Evolutionary conservation across 30 jellyfish, hydroid and myxozoan genomes (phyloP).

Genomic region (Turritopsis rubra): DNA sequence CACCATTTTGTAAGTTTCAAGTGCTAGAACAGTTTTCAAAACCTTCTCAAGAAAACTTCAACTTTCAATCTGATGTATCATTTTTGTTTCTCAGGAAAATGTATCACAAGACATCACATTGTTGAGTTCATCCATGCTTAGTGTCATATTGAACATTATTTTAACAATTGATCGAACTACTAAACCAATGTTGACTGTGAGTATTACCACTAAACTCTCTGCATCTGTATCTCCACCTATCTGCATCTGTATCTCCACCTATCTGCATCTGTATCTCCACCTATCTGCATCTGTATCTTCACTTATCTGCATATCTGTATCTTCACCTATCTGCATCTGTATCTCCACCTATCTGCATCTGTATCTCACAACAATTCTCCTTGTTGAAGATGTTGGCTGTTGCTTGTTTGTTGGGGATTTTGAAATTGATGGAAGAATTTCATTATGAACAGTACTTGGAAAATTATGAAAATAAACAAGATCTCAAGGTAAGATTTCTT

Average conservation of each 20-base stretch:
- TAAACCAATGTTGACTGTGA: slow-evolving; percentile 58
- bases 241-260: no score
- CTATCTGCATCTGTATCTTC: no score
- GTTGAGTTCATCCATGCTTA: slow-evolving; percentile 43
- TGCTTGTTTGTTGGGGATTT: slow-evolving; percentile 69
- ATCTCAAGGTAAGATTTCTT: slow-evolving; percentile 45
- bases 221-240: no score
- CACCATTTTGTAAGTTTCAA: slow-evolving; percentile 39
- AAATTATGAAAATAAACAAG: slow-evolving; percentile 48
- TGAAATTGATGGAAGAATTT: slow-evolving; percentile 68
- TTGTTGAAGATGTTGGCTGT: slow-evolving; percentile 63
- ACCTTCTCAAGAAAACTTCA: background rate
- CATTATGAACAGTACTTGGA: slow-evolving; percentile 48
- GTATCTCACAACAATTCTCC: background rate
- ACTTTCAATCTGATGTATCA: background rate
- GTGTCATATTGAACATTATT: slow-evolving; percentile 46
- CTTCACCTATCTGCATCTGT: background rate
- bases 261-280: no score
- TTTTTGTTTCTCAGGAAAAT: slow-evolving; percentile 28
- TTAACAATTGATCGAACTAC: slow-evolving; percentile 68
- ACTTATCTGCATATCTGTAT: background rate
- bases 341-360: background rate
- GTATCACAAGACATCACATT: slow-evolving; percentile 38
- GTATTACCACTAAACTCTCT: slow-evolving; percentile 13
- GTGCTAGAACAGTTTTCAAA: no score